Base-by-base conservation (phyloP, 2,113 vertebrate species). In the Siphamia tubifer region DNA sequence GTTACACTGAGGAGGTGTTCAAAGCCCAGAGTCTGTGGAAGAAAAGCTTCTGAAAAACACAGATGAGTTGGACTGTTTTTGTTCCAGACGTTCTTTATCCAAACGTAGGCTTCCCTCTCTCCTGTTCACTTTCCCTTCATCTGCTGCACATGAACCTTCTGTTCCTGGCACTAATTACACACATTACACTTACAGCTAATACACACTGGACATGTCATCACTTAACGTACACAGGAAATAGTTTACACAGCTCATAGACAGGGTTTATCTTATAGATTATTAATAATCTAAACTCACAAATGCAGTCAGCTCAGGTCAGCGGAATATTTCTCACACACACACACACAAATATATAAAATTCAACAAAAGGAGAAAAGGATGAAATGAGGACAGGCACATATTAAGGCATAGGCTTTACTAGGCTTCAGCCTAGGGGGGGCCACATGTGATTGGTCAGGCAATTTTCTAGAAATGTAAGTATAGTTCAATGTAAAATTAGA, bases 11-110 rank as follows among this genome's bases (percentile, higher is more conserved):
- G 49, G 58, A 11, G 28, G 35, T 60, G 35, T 47, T 75, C 73
- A 63, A 72, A 42, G 20, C 28, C 16, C 4, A 34, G 43, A 24
- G 54, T 57, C 31, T 57, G 11, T 68, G 71, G 61, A 34, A 54
- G 34, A 72, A 80, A 71, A 49, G 49, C 60, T 81, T 62, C 56
- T 74, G 49, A 74, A 70, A 71, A 74, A 23, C 19, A 68, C 35
- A 74, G 70, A 68, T 79, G 17, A 31, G 13, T 56, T 55, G 36
- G 24, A 28, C 7, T 30, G 16, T 45, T 32, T 68, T 60, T 15
- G 38, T 40, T 5, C 6, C 17, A 10, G 30, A 16, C 38, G 12
- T 8, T 5, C 24, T 57, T 17, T 56, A 20, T 57, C 11, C 53
- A 60, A 32, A 53, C 17, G 16, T 30, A 42, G 47, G 44, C 60